Evolutionary conservation across 2,113 vertebrate genomes (phyloP), one percentile per base, ranked within the genome.

Genomic region (Sterrhoptilus dennistouni): DNA sequence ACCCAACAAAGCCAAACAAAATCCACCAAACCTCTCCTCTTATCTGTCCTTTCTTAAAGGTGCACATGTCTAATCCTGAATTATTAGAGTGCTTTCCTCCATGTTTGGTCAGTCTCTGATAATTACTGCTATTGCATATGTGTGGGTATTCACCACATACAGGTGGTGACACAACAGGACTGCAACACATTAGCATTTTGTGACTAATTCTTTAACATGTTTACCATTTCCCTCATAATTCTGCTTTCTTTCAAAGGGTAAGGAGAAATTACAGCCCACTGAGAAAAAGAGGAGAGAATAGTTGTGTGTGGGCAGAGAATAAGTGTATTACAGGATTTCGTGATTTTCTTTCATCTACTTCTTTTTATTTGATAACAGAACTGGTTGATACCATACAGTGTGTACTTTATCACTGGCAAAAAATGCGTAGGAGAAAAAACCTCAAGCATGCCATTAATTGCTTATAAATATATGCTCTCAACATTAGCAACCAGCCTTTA

Each of bases 391-490:
- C 49, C 83, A 84, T 87, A 94, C 83, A 93, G 95, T 14, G 93
- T 53, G 47, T 70, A 56, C 94, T 97, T 96, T 69, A 94, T 83
- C 76, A 76, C 2, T 53, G 78, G 91, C 64, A 87, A 93, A 93
- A 86, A 92, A 61, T 44, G 66, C 90, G 87, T 90, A 89, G 91
- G 92, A 91, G 74, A 91, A 78, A 91, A 93, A 84, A 31, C 2
- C 1, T 10, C 59, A 96, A 90, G 70, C 45, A 82, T 80, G 53
- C 81, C 92, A 94, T 97, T 97, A 97, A 97, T 96, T 97, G 94
- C 91, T 96, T 95, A 93, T 95, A 97, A 96, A 97, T 96, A 97
- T 42, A 91, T 44, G 72, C 45, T 94, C 77, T 89, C 84, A 94
- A 77, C 63, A 65, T 49, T 66, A 87, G 87, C 72, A 89, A 92